phyloP scores from a whole-genome alignment of 1,140 invertebrate species.

The Nasonia giraulti region DNA sequence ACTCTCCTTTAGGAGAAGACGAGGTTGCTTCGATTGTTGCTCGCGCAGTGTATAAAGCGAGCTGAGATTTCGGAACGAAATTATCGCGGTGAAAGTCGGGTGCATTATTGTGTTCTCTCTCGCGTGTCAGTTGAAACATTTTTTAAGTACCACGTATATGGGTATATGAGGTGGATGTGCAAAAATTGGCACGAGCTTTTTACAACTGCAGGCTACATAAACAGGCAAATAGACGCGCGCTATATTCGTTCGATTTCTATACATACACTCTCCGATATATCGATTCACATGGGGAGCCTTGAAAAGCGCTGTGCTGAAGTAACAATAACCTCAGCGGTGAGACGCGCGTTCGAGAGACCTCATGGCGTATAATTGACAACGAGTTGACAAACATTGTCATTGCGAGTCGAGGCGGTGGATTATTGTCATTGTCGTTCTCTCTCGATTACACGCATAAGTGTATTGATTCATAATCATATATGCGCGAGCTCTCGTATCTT shows the following conservation, averaged over 20 bases:
- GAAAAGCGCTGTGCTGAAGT: background rate
- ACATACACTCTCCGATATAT: background rate
- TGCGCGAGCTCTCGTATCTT: background rate
- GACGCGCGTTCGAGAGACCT: too few species aligned
- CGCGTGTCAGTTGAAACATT: background rate
- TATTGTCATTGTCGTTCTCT: background rate
- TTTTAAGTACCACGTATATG: background rate
- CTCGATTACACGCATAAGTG: background rate
- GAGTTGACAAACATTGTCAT: background rate
- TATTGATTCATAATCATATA: background rate
- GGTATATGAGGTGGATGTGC: background rate
- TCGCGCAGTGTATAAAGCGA: background rate
- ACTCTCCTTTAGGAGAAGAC: background rate
- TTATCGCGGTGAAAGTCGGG: conserved; percentile 25
- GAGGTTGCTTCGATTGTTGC: background rate
- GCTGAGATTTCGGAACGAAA: conserved; percentile 6
- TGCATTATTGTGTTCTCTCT: background rate
- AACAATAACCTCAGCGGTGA: background rate
- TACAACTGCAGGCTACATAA: too few species aligned
- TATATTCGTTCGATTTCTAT: background rate
- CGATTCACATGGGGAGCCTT: conserved; percentile 14
- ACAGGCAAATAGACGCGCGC: background rate
- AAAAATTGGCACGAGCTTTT: background rate
- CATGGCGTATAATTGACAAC: background rate
- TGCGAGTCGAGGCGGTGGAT: background rate